Base-by-base conservation (phyloP, 2,797 vertebrate species). In the Melanotaenia trifasciata region DNA sequence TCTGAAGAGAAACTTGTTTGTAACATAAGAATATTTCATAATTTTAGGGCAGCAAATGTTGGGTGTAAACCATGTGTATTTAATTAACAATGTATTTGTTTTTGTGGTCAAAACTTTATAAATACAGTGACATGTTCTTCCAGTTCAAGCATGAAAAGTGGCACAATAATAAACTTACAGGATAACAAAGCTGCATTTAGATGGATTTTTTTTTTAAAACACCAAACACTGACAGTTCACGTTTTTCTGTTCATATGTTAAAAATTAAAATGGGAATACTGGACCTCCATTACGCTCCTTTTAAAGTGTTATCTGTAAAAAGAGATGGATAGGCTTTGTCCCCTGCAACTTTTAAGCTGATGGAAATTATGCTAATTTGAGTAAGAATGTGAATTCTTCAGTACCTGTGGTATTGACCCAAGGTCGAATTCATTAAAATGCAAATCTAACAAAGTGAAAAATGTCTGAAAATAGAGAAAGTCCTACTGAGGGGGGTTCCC, bases 401-500 rank as follows among this genome's bases (percentile, higher is more conserved):
- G 87, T 88, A 94, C 94, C 94, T 93, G 93, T 93, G 94, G 92
- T 94, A 91, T 91, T 94, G 94, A 94, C 94, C 92, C 70, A 84
- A 82, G 93, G 93, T 94, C 93, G 70, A 93, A 90, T 86, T 92
- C 85, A 95, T 95, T 95, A 95, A 95, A 95, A 96, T 95, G 95
- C 89, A 95, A 95, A 95, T 95, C 92, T 87, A 87, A 85, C 85
- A 86, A 83, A 92, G 87, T 86, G 83, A 91, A 92, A 92, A 91
- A 79, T 90, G 85, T 89, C 82, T 93, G 85, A 90, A 90, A 94
- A 91, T 84, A 72, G 89, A 87, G 84, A 70, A 71, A 62, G 84
- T 89, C 62, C 53, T 80, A 74, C 79, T 85, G 84, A 86, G 83
- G 74, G 83, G 72, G 77, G 84, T 85, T 80, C 83, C 90, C 85